phyloP scores from a whole-genome alignment of 2,113 vertebrate genomes.

The Recurvirostra avosetta region DNA sequence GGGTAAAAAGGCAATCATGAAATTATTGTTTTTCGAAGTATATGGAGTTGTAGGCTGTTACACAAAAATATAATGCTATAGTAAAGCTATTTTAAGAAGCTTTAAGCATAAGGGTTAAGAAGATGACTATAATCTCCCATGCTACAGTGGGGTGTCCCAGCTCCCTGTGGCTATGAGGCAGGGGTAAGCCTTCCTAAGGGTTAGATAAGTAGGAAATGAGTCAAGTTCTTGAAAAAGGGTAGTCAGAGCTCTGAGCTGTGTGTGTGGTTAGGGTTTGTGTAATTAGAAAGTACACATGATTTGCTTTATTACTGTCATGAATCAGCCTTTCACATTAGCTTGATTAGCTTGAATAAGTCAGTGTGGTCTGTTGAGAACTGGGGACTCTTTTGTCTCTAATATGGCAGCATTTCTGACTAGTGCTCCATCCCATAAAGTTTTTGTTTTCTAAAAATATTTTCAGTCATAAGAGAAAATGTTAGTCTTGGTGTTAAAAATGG shows the following conservation, averaged over 20 bases:
- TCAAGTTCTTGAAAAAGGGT: background rate
- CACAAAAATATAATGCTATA: background rate
- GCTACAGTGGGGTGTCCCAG: background rate
- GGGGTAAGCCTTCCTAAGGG: background rate
- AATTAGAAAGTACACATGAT: background rate
- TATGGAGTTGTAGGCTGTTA: background rate
- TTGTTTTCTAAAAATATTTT: constrained; percentile 12
- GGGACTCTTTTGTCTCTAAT: background rate
- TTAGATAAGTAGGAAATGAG: background rate
- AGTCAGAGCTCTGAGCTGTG: background rate
- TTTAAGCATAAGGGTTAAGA: background rate
- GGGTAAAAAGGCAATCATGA: background rate
- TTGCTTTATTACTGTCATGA: constrained; percentile 7
- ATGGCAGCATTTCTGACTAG: background rate
- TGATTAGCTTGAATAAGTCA: background rate
- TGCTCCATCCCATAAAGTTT: background rate
- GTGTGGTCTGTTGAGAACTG: background rate
- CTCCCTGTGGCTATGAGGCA: background rate
- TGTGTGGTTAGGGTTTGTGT: background rate
- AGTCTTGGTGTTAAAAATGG: background rate
- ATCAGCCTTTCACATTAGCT: background rate
- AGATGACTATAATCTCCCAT: background rate
- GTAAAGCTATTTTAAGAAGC: constrained; percentile 2
- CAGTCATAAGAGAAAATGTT: background rate
- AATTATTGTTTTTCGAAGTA: background rate